Conservation (phyloP, 2,797 vertebrate species). For the Rhadinocentrus ornatus region DNA sequence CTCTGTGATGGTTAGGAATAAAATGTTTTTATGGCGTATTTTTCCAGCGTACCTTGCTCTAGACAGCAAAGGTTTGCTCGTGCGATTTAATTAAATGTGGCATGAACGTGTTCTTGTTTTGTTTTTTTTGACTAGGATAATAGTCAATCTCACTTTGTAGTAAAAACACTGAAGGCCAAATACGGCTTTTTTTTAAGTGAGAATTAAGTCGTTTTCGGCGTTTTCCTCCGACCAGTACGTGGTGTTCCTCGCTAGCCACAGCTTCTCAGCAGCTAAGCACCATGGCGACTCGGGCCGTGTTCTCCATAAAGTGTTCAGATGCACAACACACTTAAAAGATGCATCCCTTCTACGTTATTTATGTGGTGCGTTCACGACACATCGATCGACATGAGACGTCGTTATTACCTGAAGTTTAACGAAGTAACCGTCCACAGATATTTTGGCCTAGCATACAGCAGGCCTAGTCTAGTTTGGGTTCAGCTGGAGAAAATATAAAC, state of each 20-base stretch:
- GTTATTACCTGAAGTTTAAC: background rate
- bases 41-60: no score
- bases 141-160: background rate
- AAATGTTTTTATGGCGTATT: background rate
- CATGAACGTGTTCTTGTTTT: background rate
- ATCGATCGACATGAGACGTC: background rate
- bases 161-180: accelerated
- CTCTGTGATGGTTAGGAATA: background rate
- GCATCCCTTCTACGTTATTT: background rate
- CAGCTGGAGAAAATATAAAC: background rate
- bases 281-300: slow-evolving; percentile 42
- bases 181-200: accelerated
- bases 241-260: slow-evolving; percentile 35
- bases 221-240: slow-evolving; percentile 13
- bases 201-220: accelerated
- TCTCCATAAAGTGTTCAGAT: background rate
- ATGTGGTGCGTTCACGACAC: background rate
- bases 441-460: background rate
- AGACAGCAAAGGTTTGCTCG: accelerated
- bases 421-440: background rate
- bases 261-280: background rate
- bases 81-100: background rate
- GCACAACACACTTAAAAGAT: background rate
- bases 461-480: background rate
- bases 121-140: background rate